Base-by-base conservation (phyloP, 2,113 vertebrate species). In the Gallinago undulata region DNA sequence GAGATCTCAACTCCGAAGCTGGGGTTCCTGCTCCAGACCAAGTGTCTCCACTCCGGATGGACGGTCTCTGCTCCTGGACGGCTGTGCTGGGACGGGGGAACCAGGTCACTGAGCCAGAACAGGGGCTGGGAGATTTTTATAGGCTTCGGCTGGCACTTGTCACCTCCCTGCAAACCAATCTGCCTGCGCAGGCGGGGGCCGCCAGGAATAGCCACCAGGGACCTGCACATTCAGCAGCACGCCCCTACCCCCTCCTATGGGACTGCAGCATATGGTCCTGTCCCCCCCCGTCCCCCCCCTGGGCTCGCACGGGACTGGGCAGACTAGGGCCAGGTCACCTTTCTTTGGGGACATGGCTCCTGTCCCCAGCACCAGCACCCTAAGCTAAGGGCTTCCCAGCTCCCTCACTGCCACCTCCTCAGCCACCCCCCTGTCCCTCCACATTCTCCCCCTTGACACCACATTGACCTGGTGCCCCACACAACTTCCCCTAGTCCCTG, bases 191-290 rank as follows among this genome's bases (percentile, higher is more conserved):
- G 96, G 96, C 86, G 95, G 94, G 67, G 69, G 31, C 92, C 0
- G 84, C 95, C 97, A 96, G 94, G 97, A 97, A 97, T 97, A 97
- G 97, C 93, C 63, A n/a, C 66, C 35, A 16, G 1, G 95, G 92
- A 95, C 92, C 97, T 96, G 97, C 92, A 93, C 82, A 93, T 89
- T 97, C 96, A 95, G 96, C 96, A 95, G 79, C 92, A 85, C 41
- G 13, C 35, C 89, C 25, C 92, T 90, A 56, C 79, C 88, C 93
- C 85, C 70, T 93, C 92, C 95, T 94, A 57, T 95, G 75, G 77
- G 85, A 75, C 55, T 2, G 74, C 81, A 89, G 66, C 92, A 87
- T 18, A 78, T 7, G 85, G 75, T 37, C 45, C 85, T 62, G 53
- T 4, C 86, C 86, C 57, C 24, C 16, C 39, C 11, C 33, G 8